phyloP scores from a whole-genome alignment of 2,888 invertebrate genomes.

The Hirtodrosophila confusa region DNA sequence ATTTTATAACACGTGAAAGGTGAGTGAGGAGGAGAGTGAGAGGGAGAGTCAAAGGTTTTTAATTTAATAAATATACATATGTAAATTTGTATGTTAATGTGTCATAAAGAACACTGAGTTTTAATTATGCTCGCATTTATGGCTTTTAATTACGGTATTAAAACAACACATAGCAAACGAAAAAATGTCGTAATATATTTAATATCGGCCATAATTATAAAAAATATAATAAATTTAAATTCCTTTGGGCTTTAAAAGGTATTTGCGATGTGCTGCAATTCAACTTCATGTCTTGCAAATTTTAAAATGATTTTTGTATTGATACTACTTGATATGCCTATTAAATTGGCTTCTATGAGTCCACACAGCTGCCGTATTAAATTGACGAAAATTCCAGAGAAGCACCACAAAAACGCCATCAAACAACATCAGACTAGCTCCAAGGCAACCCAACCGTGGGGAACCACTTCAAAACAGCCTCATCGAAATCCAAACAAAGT shows the following conservation, averaged over 20 bases:
- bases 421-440: constrained; percentile 8
- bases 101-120: constrained; percentile 41
- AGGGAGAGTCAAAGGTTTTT: constrained; percentile 21
- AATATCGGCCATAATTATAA: constrained; percentile 13
- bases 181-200: constrained; percentile 7
- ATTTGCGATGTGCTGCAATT: too few relatives aligned
- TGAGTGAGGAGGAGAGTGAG: not conserved
- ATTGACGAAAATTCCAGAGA: constrained; percentile 21
- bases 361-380: too few relatives aligned
- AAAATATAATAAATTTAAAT: constrained; percentile 4
- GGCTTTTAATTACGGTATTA: constrained; percentile 46
- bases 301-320: too few relatives aligned
- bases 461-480: constrained; percentile 38
- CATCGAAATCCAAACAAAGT: constrained; percentile 52
- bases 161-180: constrained; percentile 12
- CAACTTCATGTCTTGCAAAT: too few relatives aligned
- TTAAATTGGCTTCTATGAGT: constrained; percentile 5
- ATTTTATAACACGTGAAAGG: constrained; percentile 1
- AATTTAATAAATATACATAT: constrained; percentile 24
- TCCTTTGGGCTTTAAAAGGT: constrained; percentile 1
- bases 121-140: constrained; percentile 62
- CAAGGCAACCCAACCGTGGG: not conserved
- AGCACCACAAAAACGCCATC: constrained; percentile 41
- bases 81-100: constrained; percentile 40
- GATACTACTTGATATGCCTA: not conserved